These are phyloP conservation scores for Felis catus DNA, from an alignment of 2,113 vertebrate species.

Conservation along the genomic window F.catus_Fca126_mat1.0 CM031424.1:40353501-40354000, in stretches of 20 bases:
- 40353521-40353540: background rate
- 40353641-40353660: background rate
- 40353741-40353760: background rate
- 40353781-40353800: background rate
- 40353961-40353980: background rate
- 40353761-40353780: background rate
- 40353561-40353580: background rate
- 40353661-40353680: background rate
- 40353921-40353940: background rate
- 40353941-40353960: background rate
- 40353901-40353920: background rate
- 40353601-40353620: background rate
- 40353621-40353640: background rate
- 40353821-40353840: background rate
- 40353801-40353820: background rate
- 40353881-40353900: background rate
- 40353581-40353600: background rate
- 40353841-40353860: background rate
- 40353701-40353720: background rate
- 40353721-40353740: background rate
- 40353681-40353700: background rate
- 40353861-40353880: background rate
- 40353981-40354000: conserved; percentile 16
- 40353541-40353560: background rate
- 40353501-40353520: background rate